These are phyloP conservation scores for Bombyx huttoni DNA, from an alignment of 2,888 invertebrate species.

Conservation along the genomic window DNA sequence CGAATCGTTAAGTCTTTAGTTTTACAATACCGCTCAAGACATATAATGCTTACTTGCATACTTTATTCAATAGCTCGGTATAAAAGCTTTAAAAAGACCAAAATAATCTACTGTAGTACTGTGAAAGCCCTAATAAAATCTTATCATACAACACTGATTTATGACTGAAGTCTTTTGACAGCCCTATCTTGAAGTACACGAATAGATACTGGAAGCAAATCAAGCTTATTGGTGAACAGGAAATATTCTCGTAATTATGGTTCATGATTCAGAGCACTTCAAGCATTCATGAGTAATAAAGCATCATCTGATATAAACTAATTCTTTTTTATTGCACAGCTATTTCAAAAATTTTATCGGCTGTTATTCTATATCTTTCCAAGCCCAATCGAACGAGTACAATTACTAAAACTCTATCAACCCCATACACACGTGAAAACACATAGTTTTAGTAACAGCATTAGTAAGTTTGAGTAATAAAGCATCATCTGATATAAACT, in stretches of 20 bases:
- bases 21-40: too few relatives aligned
- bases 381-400: too few relatives aligned
- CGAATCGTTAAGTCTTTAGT: too few relatives aligned
- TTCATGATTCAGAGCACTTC: neutral
- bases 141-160: too few relatives aligned
- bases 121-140: too few relatives aligned
- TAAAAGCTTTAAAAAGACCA: too few relatives aligned
- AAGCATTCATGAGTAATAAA: neutral
- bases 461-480: neutral
- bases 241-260: constrained; percentile 5
- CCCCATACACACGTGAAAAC: too few relatives aligned
- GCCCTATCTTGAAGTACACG: neutral
- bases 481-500: neutral
- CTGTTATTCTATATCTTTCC: neutral
- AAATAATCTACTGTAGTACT: too few relatives aligned
- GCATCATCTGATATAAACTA: neutral
- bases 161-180: neutral
- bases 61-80: too few relatives aligned
- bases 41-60: too few relatives aligned
- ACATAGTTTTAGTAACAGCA: too few relatives aligned
- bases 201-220: neutral
- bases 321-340: neutral
- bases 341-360: neutral
- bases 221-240: constrained; percentile 3
- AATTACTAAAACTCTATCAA: too few relatives aligned